phyloP scores from a whole-genome alignment of 1,140 invertebrate genomes.

The Samia ricini region DNA sequence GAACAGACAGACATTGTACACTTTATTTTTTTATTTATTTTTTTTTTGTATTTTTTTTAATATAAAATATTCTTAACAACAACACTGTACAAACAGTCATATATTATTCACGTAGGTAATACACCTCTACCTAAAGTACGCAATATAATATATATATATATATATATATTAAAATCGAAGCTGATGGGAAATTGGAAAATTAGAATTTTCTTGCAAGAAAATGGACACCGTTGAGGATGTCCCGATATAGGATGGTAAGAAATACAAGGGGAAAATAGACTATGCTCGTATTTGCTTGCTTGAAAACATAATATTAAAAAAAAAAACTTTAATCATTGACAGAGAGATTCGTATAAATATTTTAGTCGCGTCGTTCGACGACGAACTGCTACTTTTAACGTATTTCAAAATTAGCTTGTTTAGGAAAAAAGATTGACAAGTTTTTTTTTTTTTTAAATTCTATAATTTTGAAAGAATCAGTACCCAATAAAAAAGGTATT shows the following conservation, averaged over 20 bases:
- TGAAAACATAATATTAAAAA: too few relatives aligned
- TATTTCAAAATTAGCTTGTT: background rate
- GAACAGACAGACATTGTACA: constrained; percentile 29
- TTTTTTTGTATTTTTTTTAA: constrained; percentile 46
- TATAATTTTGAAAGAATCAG: too few relatives aligned
- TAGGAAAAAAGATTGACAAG: too few relatives aligned
- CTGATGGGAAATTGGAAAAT: background rate
- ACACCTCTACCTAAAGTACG: background rate
- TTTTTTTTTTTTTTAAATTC: too few relatives aligned
- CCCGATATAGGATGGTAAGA: too few relatives aligned
- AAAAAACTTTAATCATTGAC: too few relatives aligned
- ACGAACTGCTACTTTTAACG: background rate
- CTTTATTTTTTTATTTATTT: constrained; percentile 35
- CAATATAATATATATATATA: background rate
- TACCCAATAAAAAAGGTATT: too few relatives aligned
- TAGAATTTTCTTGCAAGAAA: background rate
- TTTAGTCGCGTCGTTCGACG: background rate
- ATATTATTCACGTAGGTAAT: constrained; percentile 1
- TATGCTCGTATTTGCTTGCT: too few relatives aligned
- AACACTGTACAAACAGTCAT: constrained; percentile 51
- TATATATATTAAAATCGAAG: background rate
- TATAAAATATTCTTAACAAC: constrained; percentile 15
- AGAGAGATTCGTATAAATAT: background rate
- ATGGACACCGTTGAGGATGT: too few relatives aligned
- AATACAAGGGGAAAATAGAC: too few relatives aligned